phyloP scores from a whole-genome alignment of 2,113 vertebrate genomes.

The Lepus americanus region DNA sequence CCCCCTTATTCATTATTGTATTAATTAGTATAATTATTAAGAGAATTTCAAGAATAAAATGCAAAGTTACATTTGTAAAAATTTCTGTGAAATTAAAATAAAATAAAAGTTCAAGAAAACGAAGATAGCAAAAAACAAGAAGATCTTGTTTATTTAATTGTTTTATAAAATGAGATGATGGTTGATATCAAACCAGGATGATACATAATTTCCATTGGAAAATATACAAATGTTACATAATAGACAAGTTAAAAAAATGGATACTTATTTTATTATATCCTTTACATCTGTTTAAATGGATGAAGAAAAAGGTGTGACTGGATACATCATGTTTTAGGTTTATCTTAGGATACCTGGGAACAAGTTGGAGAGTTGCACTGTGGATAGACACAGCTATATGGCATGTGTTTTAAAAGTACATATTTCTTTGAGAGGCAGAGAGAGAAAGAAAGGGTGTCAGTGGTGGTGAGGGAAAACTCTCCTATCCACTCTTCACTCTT shows the following conservation, averaged over 20 bases:
- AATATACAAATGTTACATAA: not conserved
- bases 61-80: not conserved
- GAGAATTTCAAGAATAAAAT: not conserved
- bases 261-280: not conserved
- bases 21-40: not conserved
- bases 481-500: too few relatives aligned
- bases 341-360: not conserved
- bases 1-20: too few relatives aligned
- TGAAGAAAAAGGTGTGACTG: not conserved
- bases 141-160: not conserved
- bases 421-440: too few relatives aligned
- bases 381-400: not conserved
- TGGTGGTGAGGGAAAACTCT: too few relatives aligned
- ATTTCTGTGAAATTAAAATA: not conserved
- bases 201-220: not conserved
- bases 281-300: slow-evolving; percentile 21
- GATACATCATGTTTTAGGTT: not conserved
- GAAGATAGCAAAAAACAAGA: not conserved
- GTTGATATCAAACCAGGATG: not conserved
- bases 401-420: too few relatives aligned
- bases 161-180: not conserved
- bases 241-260: not conserved
- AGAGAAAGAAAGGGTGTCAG: too few relatives aligned
- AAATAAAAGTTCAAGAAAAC: slow-evolving; percentile 8
- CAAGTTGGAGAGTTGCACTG: not conserved